A percentile compares a stretch with the other conserved stretches of the same genome.
phyloP scores from a whole-genome alignment of 2,113 vertebrate species.

The Heteronetta atricapilla region DNA sequence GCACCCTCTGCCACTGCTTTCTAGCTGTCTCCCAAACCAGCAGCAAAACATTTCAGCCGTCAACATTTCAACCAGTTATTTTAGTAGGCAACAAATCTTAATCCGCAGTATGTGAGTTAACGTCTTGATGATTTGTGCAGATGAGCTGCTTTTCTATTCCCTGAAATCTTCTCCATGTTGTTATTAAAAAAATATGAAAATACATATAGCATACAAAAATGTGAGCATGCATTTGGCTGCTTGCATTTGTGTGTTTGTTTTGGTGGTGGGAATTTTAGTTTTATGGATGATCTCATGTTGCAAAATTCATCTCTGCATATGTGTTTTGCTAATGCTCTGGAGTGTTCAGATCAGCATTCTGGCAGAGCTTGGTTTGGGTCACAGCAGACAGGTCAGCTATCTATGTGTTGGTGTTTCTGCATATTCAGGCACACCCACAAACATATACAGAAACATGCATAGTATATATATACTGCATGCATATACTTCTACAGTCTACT shows the following conservation, averaged over 20 bases:
- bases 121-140: background rate
- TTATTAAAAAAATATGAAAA: background rate
- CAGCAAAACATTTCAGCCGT: background rate
- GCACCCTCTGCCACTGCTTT: slow-evolving; percentile 33
- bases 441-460: background rate
- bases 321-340: slow-evolving; percentile 34
- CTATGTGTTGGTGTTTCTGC: background rate
- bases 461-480: rapidly evolving
- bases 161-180: background rate
- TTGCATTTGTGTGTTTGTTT: background rate
- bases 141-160: background rate
- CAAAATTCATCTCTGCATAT: slow-evolving; percentile 25
- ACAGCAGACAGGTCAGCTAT: background rate
- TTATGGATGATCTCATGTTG: background rate
- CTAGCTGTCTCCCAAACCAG: slow-evolving; percentile 23
- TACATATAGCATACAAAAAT: background rate
- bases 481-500: background rate
- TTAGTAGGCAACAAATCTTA: background rate
- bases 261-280: background rate
- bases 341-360: slow-evolving; percentile 21
- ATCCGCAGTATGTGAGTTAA: background rate
- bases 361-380: background rate
- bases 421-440: background rate
- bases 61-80: background rate
- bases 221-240: background rate